phyloP scores from a whole-genome alignment of 2,113 vertebrate species.

The Malurus cyaneus region DNA sequence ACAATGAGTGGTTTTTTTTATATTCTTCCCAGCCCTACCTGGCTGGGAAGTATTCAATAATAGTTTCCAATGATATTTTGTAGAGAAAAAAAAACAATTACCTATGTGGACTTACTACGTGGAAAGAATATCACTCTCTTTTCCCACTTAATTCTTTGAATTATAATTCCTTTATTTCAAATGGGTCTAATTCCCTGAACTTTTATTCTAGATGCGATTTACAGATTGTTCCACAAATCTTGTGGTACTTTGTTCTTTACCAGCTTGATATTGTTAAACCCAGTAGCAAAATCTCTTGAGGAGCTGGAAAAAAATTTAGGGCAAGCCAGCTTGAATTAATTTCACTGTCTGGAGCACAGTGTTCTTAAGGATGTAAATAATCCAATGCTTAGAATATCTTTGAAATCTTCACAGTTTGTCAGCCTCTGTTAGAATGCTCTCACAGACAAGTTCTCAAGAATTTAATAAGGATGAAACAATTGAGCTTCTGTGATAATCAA shows the following conservation, averaged over 20 bases:
- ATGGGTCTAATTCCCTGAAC: background rate
- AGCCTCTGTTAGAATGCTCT: background rate
- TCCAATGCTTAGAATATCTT: slow-evolving; percentile 30
- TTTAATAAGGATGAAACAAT: background rate
- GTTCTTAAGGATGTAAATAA: slow-evolving; percentile 45
- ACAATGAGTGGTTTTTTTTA: background rate
- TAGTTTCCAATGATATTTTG: background rate
- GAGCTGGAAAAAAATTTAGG: slow-evolving; percentile 14
- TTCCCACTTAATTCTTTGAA: background rate
- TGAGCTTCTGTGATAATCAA: background rate
- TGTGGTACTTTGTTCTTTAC: background rate
- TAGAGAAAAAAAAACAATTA: background rate
- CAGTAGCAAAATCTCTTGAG: slow-evolving; percentile 21
- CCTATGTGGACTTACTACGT: background rate
- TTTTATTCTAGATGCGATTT: background rate
- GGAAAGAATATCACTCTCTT: background rate
- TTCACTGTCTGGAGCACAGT: slow-evolving; percentile 13
- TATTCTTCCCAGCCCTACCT: background rate
- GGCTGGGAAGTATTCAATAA: background rate
- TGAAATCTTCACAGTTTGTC: slow-evolving; percentile 13
- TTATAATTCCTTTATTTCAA: background rate
- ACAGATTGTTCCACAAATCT: background rate
- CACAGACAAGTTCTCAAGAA: background rate
- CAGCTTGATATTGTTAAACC: slow-evolving; percentile 12
- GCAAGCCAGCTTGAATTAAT: slow-evolving; percentile 31